Evolutionary conservation across 2,888 invertebrate genomes (phyloP), one percentile per base, ranked within the genome.

Genomic region (Hermodice carunculata): DNA sequence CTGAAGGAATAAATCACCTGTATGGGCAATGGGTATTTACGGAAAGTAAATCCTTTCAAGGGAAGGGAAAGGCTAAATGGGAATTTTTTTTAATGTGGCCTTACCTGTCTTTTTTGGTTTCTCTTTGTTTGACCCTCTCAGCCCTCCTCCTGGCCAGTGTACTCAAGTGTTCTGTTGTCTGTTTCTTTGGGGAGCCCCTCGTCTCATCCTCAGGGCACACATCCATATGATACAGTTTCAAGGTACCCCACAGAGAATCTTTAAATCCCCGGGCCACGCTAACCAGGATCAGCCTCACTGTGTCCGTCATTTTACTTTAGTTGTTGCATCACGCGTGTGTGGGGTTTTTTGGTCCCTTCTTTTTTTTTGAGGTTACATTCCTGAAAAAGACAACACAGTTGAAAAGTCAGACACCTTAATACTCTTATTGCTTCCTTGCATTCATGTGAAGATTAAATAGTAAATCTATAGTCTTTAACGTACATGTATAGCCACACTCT

Each of bases 71-170:
- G 46, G 46, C 8, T 17, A 17, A 17, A 19, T 42, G 22, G 37
- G 8, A 14, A 37, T 6, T 8, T 43, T n/a, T 42, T 60, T 32
- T 44, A 44, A 17, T 5, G 8, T 24, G 28, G 29, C 42, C 56
- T 48, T 37, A 58, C 61, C 59, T 29, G 2, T 43, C 29, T 34
- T 43, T 37, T 26, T 66, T 51, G 8, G 42, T 34, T 2, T 66
- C 68, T 54, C 69, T 68, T 24, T 64, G 61, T 66, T 74, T 76
- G 40, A 73, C 66, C 51, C 71, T 74, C 57, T 80, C 79, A 14
- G 77, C 77, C 48, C 80, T 65, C 28, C 80, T 58, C 26, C 73
- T 65, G 24, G 80, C 80, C n/a, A 80, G 53, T 8, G 74, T 73
- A 34, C 78, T 78, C 52, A 73, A 53, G 1, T 74, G 75, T 58